Base-by-base conservation (phyloP, 2,797 vertebrate species). In the Diceros bicornis region DNA sequence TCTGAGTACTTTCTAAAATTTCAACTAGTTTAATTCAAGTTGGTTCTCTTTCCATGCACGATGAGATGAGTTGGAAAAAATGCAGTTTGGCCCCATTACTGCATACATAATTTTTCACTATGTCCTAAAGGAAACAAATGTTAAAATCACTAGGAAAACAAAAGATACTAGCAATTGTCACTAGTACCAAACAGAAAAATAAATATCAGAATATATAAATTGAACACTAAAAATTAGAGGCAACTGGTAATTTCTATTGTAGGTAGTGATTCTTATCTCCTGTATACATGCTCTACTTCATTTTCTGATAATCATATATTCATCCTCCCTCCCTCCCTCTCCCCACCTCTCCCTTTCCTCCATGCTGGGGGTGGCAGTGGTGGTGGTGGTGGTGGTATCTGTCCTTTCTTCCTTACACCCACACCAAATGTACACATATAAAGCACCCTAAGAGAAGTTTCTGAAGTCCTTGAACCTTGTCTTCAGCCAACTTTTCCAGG, bases 1-100 rank as follows among this genome's bases (percentile, higher is more conserved):
- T 34, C 57, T 75, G 55, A 21, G 52, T 79, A 50, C 25, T 32
- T 84, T 79, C 75, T 64, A 88, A 97, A 89, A 64, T 77, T 86
- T 88, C 50, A 94, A 25, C 69, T n/a, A 23, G 27, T 66, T 97
- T 75, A 69, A 74, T 95, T 84, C 0, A 27, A 84, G 25, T 6
- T 75, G 66, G 12, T 34, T 89, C 79, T 77, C 69, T 81, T 69
- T 89, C 69, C 69, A 29, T 32, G 21, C 12, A 78, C 91, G 61
- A 87, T 34, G 29, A 96, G 94, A 81, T 61, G 20, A 57, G 5
- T 41, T 10, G 50, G 68, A 27, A 68, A 69, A 91, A 89, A 91
- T 23, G 3, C 79, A 66, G 16, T 71, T 55, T 75, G 75, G 55
- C 25, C 74, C 50, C 55, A 25, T 68, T n/a, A 68, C 20, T 62